Evolutionary conservation across 2,888 invertebrate genomes (phyloP).

Genomic region (Anaspis maculata): DNA sequence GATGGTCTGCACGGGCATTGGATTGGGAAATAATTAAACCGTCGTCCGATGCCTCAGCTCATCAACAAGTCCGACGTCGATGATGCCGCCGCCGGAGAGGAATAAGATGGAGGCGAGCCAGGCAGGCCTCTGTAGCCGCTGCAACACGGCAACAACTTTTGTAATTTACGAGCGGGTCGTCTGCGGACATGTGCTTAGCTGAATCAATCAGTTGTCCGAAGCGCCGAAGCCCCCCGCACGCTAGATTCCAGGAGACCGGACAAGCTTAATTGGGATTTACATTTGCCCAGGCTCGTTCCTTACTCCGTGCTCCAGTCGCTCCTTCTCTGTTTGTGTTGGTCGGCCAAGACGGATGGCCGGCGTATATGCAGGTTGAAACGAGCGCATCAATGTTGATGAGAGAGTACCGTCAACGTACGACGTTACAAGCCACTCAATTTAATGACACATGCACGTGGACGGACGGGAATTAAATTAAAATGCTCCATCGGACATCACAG

Average conservation of each 20-base stretch:
- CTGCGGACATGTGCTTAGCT: slow-evolving; percentile 36
- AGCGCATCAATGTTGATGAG: slow-evolving; percentile 16
- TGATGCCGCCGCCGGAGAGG: no score
- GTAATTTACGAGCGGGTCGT: slow-evolving; percentile 35
- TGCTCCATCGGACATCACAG: no score
- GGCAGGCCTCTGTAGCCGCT: no score
- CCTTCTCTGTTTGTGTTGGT: no score
- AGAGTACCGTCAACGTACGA: slow-evolving; percentile 9
- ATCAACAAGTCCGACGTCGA: no score
- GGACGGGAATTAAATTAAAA: no score
- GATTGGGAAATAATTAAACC: no score
- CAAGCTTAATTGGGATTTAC: slow-evolving; percentile 42
- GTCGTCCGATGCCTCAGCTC: no score
- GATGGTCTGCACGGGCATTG: no score
- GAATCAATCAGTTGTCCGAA: slow-evolving; percentile 43
- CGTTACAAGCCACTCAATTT: slow-evolving; percentile 14
- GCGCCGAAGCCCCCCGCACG: slow-evolving; percentile 32
- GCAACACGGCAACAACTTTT: slow-evolving; percentile 4
- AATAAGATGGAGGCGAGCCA: no score
- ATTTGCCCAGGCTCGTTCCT: slow-evolving; percentile 36
- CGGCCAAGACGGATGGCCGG: slow-evolving; percentile 22
- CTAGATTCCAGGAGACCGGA: slow-evolving; percentile 33
- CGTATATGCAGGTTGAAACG: slow-evolving; percentile 4
- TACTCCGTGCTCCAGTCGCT: no score
- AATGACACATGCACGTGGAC: no score